Conservation (phyloP, 2,113 vertebrate species). For the Centropus unirufus region DNA sequence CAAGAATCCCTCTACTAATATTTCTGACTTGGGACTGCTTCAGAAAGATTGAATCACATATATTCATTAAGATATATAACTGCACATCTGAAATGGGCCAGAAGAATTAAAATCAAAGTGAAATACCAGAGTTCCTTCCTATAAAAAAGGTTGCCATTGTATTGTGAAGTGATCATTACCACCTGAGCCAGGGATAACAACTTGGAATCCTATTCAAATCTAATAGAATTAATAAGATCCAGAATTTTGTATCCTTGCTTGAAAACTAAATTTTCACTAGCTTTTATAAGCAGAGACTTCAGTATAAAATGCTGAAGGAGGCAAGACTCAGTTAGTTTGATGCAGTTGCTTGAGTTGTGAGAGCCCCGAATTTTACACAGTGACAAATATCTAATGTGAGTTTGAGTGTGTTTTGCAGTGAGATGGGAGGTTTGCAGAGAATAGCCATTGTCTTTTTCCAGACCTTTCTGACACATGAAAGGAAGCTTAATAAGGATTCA, state of each 20-base stretch:
- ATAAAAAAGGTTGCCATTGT: neutral
- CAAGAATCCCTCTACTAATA: neutral
- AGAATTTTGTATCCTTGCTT: neutral
- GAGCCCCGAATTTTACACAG: neutral
- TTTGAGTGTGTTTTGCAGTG: neutral
- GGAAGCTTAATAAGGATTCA: neutral
- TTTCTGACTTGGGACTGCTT: neutral
- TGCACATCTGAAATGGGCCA: neutral
- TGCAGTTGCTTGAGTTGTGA: neutral
- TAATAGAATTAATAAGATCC: neutral
- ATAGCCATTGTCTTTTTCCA: neutral
- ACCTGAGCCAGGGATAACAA: neutral
- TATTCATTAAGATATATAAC: neutral
- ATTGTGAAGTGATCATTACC: neutral
- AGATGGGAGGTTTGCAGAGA: neutral
- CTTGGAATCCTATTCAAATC: neutral
- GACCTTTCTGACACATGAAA: slow-evolving; percentile 8
- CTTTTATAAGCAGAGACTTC: neutral
- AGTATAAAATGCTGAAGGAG: neutral
- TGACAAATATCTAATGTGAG: neutral
- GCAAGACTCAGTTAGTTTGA: neutral
- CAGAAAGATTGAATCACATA: neutral
- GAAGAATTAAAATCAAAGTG: neutral
- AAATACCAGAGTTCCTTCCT: neutral
- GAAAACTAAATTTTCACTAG: neutral